phyloP scores from a whole-genome alignment of 2,113 vertebrate species.

The Seriola aureovittata region DNA sequence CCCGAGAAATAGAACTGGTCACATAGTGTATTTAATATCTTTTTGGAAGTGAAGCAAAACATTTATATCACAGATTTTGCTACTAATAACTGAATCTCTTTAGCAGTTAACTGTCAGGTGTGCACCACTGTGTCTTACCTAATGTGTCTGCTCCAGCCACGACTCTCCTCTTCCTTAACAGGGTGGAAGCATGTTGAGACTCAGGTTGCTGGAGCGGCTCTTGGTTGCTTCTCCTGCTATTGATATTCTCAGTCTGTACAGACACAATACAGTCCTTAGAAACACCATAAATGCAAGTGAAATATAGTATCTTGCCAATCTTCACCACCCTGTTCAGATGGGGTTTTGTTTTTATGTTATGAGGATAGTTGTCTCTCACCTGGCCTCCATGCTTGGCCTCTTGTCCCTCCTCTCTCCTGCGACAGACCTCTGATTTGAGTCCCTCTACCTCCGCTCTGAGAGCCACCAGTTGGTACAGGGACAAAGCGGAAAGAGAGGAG shows the following conservation, averaged over 20 bases:
- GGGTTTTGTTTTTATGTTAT: not conserved
- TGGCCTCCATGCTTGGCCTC: slow-evolving; percentile 41
- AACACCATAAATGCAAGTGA: not conserved
- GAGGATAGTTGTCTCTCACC: slow-evolving; percentile 45
- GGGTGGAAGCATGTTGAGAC: not conserved
- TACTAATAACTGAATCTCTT: no score
- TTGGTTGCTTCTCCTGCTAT: slow-evolving; percentile 27
- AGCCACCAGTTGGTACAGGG: slow-evolving; percentile 86
- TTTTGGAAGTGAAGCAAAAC: not conserved
- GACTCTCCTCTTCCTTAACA: slow-evolving; percentile 55
- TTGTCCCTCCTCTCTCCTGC: slow-evolving; percentile 74
- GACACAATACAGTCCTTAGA: slow-evolving; percentile 5
- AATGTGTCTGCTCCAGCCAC: slow-evolving; percentile 18
- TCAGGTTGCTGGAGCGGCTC: slow-evolving; percentile 6
- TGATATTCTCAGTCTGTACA: slow-evolving; percentile 57
- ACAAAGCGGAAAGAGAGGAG: slow-evolving; percentile 88
- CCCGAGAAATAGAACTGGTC: not conserved
- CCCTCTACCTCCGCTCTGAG: slow-evolving; percentile 90
- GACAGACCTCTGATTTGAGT: slow-evolving; percentile 82
- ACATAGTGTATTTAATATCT: not conserved
- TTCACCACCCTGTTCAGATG: not conserved
- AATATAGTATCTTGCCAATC: not conserved
- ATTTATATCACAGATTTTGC: not conserved
- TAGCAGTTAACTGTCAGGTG: not conserved
- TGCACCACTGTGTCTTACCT: slow-evolving; percentile 41